Percentiles rank a stretch among this genome's conserved stretches.
Evolutionary conservation across 2,888 invertebrate genomes (phyloP).

Genomic region (Panopea generosa): DNA sequence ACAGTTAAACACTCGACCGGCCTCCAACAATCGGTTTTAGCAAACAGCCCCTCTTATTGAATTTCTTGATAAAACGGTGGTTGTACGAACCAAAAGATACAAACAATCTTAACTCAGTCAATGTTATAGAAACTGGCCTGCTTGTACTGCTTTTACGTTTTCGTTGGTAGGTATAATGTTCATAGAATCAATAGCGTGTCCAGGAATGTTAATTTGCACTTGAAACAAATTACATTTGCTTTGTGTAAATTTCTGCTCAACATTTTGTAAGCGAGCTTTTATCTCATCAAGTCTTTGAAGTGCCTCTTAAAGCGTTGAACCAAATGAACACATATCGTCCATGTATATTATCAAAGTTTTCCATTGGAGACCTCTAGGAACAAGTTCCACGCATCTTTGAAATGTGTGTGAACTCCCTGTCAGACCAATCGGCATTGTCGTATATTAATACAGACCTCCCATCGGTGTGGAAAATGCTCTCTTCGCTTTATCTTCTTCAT

Average conservation of each 20-base stretch:
- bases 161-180: constrained; percentile 39
- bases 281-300: constrained; percentile 47
- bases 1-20: constrained; percentile 40
- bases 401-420: constrained; percentile 11
- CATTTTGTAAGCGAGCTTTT: constrained; percentile 33
- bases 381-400: constrained; percentile 27
- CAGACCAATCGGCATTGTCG: constrained; percentile 6
- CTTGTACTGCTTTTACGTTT: constrained; percentile 31
- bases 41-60: constrained; percentile 30
- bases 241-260: constrained; percentile 48
- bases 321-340: constrained; percentile 30
- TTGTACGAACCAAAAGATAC: no score
- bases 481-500: constrained; percentile 27
- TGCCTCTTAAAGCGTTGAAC: constrained; percentile 42
- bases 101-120: constrained; percentile 18
- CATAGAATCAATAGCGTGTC: constrained; percentile 32
- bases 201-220: constrained; percentile 41
- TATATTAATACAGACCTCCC: no score
- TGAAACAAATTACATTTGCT: constrained; percentile 41
- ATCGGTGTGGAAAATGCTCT: no score
- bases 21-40: constrained; percentile 30
- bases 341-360: no score
- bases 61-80: constrained; percentile 43
- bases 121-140: constrained; percentile 29
- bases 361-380: constrained; percentile 31